Base-by-base conservation (phyloP, 2,797 vertebrate genomes). In the Takifugu rubripes region DNA sequence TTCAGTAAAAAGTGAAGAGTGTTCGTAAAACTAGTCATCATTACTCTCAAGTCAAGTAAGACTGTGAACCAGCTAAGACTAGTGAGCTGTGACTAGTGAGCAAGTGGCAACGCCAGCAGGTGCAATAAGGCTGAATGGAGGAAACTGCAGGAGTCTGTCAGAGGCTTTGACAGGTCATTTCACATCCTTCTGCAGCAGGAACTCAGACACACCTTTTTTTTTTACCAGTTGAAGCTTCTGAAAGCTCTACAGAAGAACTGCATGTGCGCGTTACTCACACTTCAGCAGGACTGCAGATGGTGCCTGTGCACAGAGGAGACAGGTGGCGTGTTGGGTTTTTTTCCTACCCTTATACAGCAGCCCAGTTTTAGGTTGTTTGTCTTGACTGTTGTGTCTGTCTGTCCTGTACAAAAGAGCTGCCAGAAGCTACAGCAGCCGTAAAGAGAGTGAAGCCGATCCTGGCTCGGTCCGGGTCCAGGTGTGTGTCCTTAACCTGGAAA, bases 401-500 rank as follows among this genome's bases (percentile, higher is more conserved):
- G 17, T 42, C 9, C 52, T 56, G 49, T 26, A 24, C 17, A 54
- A 60, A 54, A 27, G 45, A 61, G 51, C 57, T 51, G 46, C 47
- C 9, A 21, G 6, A 25, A 6, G 6, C 6, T 24, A 5, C 25
- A 24, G 27, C 17, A 48, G 56, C 59, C 56, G 68, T 45, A 60
- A 46, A 61, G 27, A 49, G 52, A 12, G 54, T 63, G 48, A 61
- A 57, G 31, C 24, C 36, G 10, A 50, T 44, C 10, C 25, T 33
- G 31, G 24, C 14, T 49, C 48, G 15, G 12, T 50, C 11, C 49
- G 21, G 33, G 55, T 52, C 31, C 51, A 64, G 11, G 16, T 8
- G 7, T 8, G 7, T 3, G 5, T 45, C 59, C 48, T 57, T 51
- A 55, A 62, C 36, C 58, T 75, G 69, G 74, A 77, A 64, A 33